These are phyloP conservation scores for Sipunculus nudus DNA, from an alignment of 2,888 invertebrate genomes.

Conservation along the genomic window DNA sequence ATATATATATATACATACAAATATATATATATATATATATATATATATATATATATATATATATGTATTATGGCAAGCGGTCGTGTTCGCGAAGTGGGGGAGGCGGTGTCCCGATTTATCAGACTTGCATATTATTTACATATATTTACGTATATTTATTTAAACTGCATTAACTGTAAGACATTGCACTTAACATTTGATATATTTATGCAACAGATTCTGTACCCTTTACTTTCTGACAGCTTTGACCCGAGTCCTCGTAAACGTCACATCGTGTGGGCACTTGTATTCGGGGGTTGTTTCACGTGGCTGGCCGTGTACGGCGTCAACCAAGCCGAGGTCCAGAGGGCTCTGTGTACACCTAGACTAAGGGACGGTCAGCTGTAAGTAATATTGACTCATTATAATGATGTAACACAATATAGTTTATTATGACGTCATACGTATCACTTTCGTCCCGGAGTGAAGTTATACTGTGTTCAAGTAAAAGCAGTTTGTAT, in stretches of 20 bases:
- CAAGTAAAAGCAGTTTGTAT: too few relatives aligned
- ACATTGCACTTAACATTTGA: background rate
- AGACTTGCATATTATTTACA: background rate
- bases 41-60: too few relatives aligned
- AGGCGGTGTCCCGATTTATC: background rate
- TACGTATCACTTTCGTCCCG: too few relatives aligned
- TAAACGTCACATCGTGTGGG: conserved; percentile 87
- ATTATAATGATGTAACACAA: too few relatives aligned
- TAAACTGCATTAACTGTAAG: too few relatives aligned
- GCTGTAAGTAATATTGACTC: conserved; percentile 29
- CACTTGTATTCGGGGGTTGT: conserved; percentile 85
- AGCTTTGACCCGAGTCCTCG: conserved; percentile 79
- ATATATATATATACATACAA: too few relatives aligned
- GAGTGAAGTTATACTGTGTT: too few relatives aligned
- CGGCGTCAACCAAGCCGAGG: conserved; percentile 90
- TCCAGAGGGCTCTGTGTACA: conserved; percentile 90
- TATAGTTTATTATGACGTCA: too few relatives aligned
- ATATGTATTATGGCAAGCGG: too few relatives aligned
- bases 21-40: too few relatives aligned
- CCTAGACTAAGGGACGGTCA: conserved; percentile 78
- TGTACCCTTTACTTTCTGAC: conserved; percentile 4
- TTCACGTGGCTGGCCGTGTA: conserved; percentile 92
- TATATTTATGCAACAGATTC: too few relatives aligned
- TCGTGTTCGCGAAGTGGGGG: too few relatives aligned
- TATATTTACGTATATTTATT: background rate